Percentiles rank a stretch among this genome's conserved stretches.
Evolutionary conservation across 2,113 vertebrate species (phyloP).

Genomic region (Panurus biarmicus): DNA sequence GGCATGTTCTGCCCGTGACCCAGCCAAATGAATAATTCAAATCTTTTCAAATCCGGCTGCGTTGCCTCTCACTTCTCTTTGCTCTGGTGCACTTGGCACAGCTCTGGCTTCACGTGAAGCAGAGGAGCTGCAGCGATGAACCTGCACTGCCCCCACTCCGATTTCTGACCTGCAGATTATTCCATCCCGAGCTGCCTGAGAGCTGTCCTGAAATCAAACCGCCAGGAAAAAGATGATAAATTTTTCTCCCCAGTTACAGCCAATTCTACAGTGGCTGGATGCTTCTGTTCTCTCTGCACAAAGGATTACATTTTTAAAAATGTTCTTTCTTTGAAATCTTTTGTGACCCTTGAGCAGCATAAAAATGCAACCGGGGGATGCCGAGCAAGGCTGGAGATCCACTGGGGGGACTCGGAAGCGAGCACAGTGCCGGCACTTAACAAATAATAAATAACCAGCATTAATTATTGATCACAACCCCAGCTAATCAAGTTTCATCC

Average conservation of each 20-base stretch:
- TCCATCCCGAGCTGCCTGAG: not conserved
- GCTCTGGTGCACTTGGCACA: not conserved
- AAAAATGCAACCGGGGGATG: not conserved
- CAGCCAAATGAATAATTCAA: not conserved
- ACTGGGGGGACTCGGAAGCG: not conserved
- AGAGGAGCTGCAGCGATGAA: not conserved
- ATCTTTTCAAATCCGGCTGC: not conserved
- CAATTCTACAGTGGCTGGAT: not conserved
- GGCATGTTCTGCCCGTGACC: not conserved
- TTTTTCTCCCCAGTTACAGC: not conserved
- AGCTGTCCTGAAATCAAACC: not conserved
- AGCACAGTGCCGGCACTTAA: not conserved
- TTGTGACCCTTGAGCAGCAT: not conserved
- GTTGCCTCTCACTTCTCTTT: not conserved
- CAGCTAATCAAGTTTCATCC: constrained; percentile 9
- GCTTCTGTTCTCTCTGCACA: not conserved
- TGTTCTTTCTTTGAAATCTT: constrained; percentile 38
- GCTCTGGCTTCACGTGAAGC: not conserved
- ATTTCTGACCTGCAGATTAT: not conserved
- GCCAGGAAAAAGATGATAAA: not conserved
- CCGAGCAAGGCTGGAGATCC: not conserved
- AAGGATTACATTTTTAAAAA: not conserved
- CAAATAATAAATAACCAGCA: constrained; percentile 56
- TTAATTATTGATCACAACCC: constrained; percentile 61
- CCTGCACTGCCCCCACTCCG: not conserved